Base-by-base conservation (phyloP, 2,888 invertebrate genomes). In the Orchestes rusci region DNA sequence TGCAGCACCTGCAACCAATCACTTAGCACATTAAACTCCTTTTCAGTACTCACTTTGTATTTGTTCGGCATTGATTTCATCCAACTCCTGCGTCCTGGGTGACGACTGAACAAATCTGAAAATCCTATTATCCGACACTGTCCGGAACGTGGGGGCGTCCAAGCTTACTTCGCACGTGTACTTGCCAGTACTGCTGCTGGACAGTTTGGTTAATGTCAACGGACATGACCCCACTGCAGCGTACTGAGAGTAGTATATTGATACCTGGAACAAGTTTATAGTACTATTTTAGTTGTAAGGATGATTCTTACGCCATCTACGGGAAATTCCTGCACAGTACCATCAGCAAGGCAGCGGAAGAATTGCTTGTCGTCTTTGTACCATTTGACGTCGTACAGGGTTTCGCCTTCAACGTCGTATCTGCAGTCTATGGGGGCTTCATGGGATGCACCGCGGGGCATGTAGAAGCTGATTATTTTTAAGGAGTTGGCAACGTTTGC, bases 311-410 rank as follows among this genome's bases (percentile, higher is more conserved):
- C 55, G 7, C 63, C 64, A 3, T 60, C 57, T 2, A 60, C 50
- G 2, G 51, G 50, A 48, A 56, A 66, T 18, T 57, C 57, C 36
- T 59, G 53, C n/a, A 56, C 56, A 20, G 54, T 50, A 1, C 64
- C 65, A 43, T 60, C 52, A 1, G 61, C 59, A 23, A 52, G 39
- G 50, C 63, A 64, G 45, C 60, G 45, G 41, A 63, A 62, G 49
- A 66, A 66, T 43, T 66, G 57, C 12, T 50, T 41, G n/a, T 52
- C 59, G 49, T 66, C 64, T 46, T 64, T 64, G 53, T 64, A 66
- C 65, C 65, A 66, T 50, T 66, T 66, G 3, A 63, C 65, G 39
- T 59, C 64, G 47, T 66, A 65, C 3, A 66, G 51, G 18, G 45
- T 46, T 19, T 55, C 53, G 30, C 49, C 53, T 48, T 48, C 43